Evolutionary conservation across 2,797 vertebrate genomes (phyloP).

Genomic region (Artibeus lituratus): DNA sequence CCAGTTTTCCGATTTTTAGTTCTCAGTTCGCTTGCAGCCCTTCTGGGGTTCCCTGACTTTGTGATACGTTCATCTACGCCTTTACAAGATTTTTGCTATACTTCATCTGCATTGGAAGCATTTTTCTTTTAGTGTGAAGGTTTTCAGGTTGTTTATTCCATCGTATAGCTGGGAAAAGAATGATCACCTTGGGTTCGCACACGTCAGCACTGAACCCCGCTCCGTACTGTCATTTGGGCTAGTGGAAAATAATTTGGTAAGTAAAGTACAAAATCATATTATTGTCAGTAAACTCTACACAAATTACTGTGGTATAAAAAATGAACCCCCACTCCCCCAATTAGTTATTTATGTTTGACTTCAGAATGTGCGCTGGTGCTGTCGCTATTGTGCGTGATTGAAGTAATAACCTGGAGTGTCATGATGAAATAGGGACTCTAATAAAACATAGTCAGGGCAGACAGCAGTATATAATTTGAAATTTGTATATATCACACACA

Average conservation of each 20-base stretch:
- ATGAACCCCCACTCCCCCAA: neutral
- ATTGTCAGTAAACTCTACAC: neutral
- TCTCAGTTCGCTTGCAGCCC: neutral
- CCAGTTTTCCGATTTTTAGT: neutral
- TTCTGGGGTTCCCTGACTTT: neutral
- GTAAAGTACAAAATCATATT: neutral
- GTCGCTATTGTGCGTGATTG: neutral
- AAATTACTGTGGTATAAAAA: neutral
- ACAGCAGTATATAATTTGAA: neutral
- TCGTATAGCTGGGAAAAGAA: neutral
- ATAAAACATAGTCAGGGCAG: neutral
- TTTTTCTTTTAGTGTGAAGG: neutral
- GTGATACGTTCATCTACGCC: neutral
- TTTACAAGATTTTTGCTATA: neutral
- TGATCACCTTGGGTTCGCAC: neutral
- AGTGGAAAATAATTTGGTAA: neutral
- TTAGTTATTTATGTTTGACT: neutral
- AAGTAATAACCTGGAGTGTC: neutral
- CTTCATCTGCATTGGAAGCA: neutral
- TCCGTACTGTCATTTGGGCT: neutral
- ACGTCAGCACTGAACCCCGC: neutral
- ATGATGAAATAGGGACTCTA: conserved; percentile 12
- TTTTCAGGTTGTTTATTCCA: conserved; percentile 3
- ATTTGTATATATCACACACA: neutral
- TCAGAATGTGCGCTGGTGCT: neutral